Percentiles rank a stretch among this genome's conserved stretches.
These are phyloP conservation scores for Ormyrus labotus DNA, from an alignment of 2,888 invertebrate genomes.

Conservation along the genomic window DNA sequence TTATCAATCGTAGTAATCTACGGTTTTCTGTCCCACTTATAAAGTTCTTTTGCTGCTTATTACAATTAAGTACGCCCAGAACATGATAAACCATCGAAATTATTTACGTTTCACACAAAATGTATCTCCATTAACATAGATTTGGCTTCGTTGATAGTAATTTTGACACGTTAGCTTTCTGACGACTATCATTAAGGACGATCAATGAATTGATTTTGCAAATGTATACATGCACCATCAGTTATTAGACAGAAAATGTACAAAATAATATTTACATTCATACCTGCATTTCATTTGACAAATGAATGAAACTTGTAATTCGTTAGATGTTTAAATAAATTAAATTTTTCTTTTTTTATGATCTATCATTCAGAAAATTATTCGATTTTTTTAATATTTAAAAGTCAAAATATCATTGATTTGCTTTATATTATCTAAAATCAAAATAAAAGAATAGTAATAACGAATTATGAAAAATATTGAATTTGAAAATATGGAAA, in stretches of 20 bases:
- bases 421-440: too few relatives aligned
- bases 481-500: too few relatives aligned
- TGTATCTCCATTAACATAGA: background rate
- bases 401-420: too few relatives aligned
- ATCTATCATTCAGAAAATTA: background rate
- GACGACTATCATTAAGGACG: background rate
- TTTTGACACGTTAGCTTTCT: background rate
- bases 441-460: too few relatives aligned
- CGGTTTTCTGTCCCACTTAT: too few relatives aligned
- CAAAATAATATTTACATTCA: background rate
- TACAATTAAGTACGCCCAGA: background rate
- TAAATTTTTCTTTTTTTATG: background rate
- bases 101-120: background rate
- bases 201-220: constrained; percentile 3
- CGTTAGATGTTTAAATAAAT: too few relatives aligned
- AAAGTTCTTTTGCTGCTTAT: too few relatives aligned
- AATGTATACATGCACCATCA: background rate
- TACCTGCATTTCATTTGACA: too few relatives aligned
- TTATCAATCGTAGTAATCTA: too few relatives aligned
- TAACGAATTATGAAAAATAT: too few relatives aligned
- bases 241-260: background rate
- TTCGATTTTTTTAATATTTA: too few relatives aligned
- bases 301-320: too few relatives aligned
- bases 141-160: background rate
- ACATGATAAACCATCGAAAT: constrained; percentile 1